Percentiles rank a stretch among this genome's conserved stretches.
These are phyloP conservation scores for Ectemnius continuus DNA, from an alignment of 2,888 invertebrate species.

Conservation along the genomic window DNA sequence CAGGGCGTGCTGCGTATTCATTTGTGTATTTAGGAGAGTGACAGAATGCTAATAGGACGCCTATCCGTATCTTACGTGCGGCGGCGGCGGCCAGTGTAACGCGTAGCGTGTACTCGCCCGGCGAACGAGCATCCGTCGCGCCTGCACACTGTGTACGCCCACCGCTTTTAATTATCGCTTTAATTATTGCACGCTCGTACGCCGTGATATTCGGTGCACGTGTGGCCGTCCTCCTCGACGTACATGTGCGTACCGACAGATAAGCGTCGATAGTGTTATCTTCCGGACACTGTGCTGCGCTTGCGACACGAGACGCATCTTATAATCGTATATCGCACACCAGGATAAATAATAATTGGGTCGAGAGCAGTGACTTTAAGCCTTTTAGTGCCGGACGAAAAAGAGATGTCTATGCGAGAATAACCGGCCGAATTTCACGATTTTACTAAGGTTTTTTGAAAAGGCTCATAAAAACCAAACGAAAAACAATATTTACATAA, in stretches of 20 bases:
- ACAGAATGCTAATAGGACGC: background rate
- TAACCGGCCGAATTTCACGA: no score
- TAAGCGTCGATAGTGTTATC: background rate
- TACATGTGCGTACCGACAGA: background rate
- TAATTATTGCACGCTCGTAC: conserved; percentile 4
- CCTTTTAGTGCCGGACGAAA: no score
- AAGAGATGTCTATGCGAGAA: no score
- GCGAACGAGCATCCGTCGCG: background rate
- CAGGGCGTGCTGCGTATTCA: no score
- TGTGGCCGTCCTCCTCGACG: background rate
- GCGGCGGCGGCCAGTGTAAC: no score
- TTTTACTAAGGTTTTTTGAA: no score
- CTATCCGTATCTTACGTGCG: background rate
- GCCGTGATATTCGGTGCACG: background rate
- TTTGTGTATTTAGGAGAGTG: background rate
- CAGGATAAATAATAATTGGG: no score
- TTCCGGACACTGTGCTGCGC: background rate
- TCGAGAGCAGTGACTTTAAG: no score
- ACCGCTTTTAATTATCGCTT: conserved; percentile 8
- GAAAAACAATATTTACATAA: no score
- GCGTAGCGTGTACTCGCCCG: background rate
- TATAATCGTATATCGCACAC: no score
- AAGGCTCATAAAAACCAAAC: no score
- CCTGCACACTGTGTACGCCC: background rate
- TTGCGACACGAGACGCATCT: no score